These are phyloP conservation scores for Saccostrea cuccullata DNA, from an alignment of 1,140 invertebrate species.

Conservation along the genomic window DNA sequence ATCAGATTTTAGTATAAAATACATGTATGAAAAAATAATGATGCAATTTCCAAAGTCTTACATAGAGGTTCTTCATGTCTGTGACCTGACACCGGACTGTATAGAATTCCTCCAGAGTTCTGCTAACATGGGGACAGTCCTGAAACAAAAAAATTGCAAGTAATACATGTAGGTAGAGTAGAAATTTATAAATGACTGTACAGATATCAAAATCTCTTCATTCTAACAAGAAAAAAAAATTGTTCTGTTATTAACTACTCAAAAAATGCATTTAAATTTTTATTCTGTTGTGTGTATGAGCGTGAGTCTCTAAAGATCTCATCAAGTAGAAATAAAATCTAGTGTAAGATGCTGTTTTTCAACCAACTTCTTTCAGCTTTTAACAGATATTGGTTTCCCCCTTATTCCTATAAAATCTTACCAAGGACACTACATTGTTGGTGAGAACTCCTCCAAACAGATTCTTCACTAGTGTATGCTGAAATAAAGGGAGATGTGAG, in stretches of 20 bases:
- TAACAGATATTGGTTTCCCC: not conserved
- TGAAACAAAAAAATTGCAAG: conserved; percentile 67
- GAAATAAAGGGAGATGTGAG: conserved; percentile 55
- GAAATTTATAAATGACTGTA: no score
- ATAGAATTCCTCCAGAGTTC: conserved; percentile 96
- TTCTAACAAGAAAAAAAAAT: no score
- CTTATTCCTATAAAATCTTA: conserved; percentile 58
- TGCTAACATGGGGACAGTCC: conserved; percentile 96
- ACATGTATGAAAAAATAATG: not conserved
- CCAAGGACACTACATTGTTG: conserved; percentile 93
- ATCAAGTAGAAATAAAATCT: not conserved
- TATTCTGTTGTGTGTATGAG: no score
- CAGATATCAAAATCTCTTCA: no score
- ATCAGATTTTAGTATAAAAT: not conserved
- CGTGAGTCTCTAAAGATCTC: no score
- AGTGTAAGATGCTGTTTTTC: not conserved
- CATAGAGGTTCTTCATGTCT: conserved; percentile 95
- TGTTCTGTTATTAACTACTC: no score
- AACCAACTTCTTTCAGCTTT: not conserved
- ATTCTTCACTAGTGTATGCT: conserved; percentile 92
- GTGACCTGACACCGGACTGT: conserved; percentile 96
- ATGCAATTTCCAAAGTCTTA: conserved; percentile 68
- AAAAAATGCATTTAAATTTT: no score
- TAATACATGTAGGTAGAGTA: no score
- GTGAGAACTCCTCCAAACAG: conserved; percentile 95